Base-by-base conservation (phyloP, 2,888 invertebrate species). In the Drosophila emarginata region DNA sequence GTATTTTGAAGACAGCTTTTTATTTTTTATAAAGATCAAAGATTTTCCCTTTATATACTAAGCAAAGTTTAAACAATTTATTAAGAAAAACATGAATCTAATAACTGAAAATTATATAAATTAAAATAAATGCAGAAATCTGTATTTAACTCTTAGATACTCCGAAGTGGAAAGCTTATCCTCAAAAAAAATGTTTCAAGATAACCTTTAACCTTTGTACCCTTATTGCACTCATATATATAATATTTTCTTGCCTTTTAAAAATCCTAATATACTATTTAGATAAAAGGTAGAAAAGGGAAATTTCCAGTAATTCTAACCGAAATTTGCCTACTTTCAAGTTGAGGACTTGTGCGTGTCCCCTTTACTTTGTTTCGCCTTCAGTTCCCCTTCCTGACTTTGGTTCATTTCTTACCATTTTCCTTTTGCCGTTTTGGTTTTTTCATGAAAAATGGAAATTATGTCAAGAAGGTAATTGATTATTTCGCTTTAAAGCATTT, bases 401-500 rank as follows among this genome's bases (percentile, higher is more conserved):
- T 68, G 69, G 80, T 77, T 74, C 59, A 63, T 56, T 58, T 21
- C 56, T 64, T 57, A 32, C 57, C 65, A 58, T 56, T 81, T 85
- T 85, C 82, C 80, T 87, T 80, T 75, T 81, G 89, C 77, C 69
- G 5, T 84, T 80, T 78, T 15, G 67, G 78, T 32, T 32, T 32
- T 32, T 72, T 80, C 78, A 83, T 90, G 90, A 91, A 90, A 91
- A 90, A 90, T 90, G 89, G 91, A 90, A 90, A 90, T 90, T 90
- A 84, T 90, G 90, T 91, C 89, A 91, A 87, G 82, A 90, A 83
- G 89, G 85, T 85, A 90, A 91, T 90, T 91, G 90, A 90, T 91
- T 90, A 89, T 90, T 90, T 88, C 89, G 89, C 90, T 89, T 88
- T 89, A 86, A 84, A 88, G 89, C 89, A 91, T 90, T 90, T 91